Percentiles rank a stretch among this genome's conserved stretches.
Conservation (phyloP, 2,113 vertebrate species). For the Cariama cristata region DNA sequence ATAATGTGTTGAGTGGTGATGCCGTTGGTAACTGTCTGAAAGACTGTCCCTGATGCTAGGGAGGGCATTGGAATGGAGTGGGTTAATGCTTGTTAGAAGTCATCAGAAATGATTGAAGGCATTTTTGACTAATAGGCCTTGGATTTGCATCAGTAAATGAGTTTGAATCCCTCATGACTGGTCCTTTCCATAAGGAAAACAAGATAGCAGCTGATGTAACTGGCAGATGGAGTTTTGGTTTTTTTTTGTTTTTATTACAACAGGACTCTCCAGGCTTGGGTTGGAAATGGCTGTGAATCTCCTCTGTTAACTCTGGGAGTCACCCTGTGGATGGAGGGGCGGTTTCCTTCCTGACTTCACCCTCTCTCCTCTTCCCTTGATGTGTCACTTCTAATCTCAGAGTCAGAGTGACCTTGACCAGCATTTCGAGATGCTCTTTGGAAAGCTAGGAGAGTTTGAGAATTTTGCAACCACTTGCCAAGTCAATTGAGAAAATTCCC, state of each 20-base stretch:
- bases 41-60: not conserved
- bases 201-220: not conserved
- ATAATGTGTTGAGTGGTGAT: not conserved
- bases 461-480: not conserved
- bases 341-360: not conserved
- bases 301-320: not conserved
- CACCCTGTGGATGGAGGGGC: not conserved
- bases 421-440: not conserved
- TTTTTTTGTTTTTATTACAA: not conserved
- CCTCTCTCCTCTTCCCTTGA: not conserved
- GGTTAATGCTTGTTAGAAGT: not conserved
- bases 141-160: conserved; percentile 1
- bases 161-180: not conserved
- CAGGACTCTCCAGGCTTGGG: not conserved
- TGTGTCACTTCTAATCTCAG: not conserved
- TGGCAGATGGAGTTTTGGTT: not conserved
- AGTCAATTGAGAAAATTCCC: not conserved
- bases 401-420: not conserved
- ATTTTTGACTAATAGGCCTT: not conserved
- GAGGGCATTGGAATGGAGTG: not conserved
- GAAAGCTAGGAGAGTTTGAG: fast-evolving
- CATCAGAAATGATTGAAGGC: not conserved
- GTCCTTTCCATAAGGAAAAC: not conserved
- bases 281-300: not conserved
- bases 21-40: not conserved